Evolutionary conservation across 2,113 vertebrate species (phyloP).

Genomic region (Rafetus swinhoei): DNA sequence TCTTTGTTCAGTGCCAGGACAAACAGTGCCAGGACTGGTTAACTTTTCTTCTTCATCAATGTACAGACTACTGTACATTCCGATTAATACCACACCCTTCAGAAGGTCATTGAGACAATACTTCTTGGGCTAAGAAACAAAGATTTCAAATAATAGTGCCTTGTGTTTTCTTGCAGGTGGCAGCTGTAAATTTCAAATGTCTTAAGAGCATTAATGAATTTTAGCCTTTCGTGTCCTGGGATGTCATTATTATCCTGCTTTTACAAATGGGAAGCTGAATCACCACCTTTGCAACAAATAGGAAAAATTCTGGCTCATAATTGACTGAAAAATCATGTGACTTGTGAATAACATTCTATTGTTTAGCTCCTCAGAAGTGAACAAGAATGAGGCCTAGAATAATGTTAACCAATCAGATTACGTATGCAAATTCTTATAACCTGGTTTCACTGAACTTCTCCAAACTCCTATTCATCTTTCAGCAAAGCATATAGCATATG

Average conservation of each 20-base stretch:
- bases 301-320: not conserved
- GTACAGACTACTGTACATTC: not conserved
- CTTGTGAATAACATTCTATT: not conserved
- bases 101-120: not conserved
- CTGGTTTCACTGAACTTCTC: not conserved
- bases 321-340: not conserved
- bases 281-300: not conserved
- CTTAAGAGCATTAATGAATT: slow-evolving; percentile 50
- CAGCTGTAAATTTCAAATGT: slow-evolving; percentile 48
- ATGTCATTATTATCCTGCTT: not conserved
- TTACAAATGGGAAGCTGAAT: not conserved
- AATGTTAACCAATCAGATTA: not conserved
- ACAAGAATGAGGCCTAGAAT: too few relatives aligned
- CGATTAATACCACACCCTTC: not conserved
- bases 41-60: not conserved
- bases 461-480: not conserved
- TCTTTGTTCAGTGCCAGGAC: not conserved
- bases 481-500: not conserved
- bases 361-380: rapidly evolving
- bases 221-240: not conserved
- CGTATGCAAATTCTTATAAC: not conserved
- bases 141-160: slow-evolving; percentile 39
- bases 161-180: slow-evolving; percentile 67
- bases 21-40: rapidly evolving
- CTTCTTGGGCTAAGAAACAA: not conserved